phyloP scores from a whole-genome alignment of 2,888 invertebrate genomes.

The Morpho deidamia region DNA sequence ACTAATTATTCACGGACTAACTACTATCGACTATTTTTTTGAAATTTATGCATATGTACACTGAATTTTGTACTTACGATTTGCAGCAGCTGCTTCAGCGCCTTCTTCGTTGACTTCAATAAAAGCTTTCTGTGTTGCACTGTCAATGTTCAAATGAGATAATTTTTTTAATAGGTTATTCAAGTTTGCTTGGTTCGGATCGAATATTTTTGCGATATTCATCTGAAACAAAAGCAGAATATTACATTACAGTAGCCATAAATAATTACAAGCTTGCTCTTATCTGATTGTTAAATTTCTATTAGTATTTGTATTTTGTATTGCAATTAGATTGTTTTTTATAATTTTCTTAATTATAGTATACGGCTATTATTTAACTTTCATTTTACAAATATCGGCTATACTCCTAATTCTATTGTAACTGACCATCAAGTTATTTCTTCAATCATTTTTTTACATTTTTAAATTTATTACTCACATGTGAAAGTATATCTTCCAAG shows the following conservation, averaged over 20 bases:
- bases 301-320: too few relatives aligned
- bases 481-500: slow-evolving; percentile 75
- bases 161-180: slow-evolving; percentile 74
- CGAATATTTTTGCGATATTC: slow-evolving; percentile 40
- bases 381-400: too few relatives aligned
- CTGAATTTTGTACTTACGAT: slow-evolving; percentile 75
- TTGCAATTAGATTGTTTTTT: too few relatives aligned
- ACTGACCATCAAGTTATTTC: too few relatives aligned
- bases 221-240: slow-evolving; percentile 21
- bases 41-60: neutral
- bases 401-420: too few relatives aligned
- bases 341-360: too few relatives aligned
- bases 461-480: slow-evolving; percentile 63
- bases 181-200: slow-evolving; percentile 73
- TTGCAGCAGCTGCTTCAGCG: slow-evolving; percentile 58
- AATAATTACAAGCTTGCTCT: too few relatives aligned
- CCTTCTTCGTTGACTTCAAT: slow-evolving; percentile 48
- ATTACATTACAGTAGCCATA: too few relatives aligned
- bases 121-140: slow-evolving; percentile 88
- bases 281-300: too few relatives aligned
- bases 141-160: slow-evolving; percentile 74
- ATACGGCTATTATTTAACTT: too few relatives aligned
- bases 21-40: neutral
- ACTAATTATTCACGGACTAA: too few relatives aligned
- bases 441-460: too few relatives aligned